These are phyloP conservation scores for Stomatorhinus walkeri DNA, from an alignment of 2,797 vertebrate species.

Conservation along the genomic window DNA sequence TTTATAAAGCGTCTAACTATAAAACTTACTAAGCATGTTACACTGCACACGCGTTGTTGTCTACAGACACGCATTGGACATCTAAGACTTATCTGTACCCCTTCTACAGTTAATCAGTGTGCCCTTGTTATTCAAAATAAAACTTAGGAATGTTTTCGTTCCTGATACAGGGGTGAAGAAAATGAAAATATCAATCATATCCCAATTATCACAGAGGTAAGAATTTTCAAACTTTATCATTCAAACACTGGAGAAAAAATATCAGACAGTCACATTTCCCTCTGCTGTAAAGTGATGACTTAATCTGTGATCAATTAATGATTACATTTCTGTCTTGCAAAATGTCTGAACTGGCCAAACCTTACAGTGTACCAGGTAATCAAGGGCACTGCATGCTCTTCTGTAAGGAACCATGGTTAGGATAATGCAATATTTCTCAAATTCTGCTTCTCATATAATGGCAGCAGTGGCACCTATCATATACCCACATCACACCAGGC, in stretches of 20 bases:
- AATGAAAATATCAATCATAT: conserved; percentile 48
- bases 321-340: not conserved
- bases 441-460: not conserved
- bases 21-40: not conserved
- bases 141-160: conserved; percentile 21
- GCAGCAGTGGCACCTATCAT: not conserved
- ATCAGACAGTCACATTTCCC: not conserved
- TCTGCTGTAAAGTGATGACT: not conserved
- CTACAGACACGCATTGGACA: not conserved
- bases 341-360: not conserved
- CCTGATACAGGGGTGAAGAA: conserved; percentile 40
- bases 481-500: not conserved
- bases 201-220: conserved; percentile 56
- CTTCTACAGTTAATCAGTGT: not conserved
- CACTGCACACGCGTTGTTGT: not conserved
- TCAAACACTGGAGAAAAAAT: not conserved
- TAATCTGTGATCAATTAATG: not conserved
- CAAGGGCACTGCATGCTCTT: not conserved
- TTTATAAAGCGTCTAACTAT: not conserved
- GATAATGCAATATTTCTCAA: not conserved
- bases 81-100: not conserved
- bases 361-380: not conserved
- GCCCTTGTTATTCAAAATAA: not conserved
- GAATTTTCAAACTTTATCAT: conserved; percentile 15
- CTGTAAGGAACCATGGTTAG: not conserved